These are phyloP conservation scores for Drosophila pseudoobscura DNA, from an alignment of 1,140 invertebrate genomes.

Conservation along the genomic window DNA sequence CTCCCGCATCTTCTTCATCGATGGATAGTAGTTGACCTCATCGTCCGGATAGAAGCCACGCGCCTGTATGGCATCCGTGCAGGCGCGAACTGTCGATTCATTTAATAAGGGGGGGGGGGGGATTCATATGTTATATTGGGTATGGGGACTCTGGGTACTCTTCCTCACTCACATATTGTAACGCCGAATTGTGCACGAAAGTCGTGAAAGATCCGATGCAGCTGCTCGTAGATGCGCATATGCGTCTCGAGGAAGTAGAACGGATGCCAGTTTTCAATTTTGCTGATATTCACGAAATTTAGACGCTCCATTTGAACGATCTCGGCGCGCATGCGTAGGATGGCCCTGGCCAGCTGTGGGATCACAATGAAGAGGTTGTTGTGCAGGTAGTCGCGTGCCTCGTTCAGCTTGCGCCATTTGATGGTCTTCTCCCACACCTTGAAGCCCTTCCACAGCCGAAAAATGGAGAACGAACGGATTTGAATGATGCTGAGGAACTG, in stretches of 20 bases:
- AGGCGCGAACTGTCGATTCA: slow-evolving; percentile 85
- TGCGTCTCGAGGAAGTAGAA: slow-evolving; percentile 88
- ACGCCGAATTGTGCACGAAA: slow-evolving; percentile 62
- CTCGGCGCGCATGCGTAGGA: slow-evolving; percentile 89
- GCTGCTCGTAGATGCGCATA: slow-evolving; percentile 83
- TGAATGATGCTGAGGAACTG: slow-evolving; percentile 87
- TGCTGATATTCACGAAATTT: slow-evolving; percentile 85
- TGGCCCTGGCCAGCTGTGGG: slow-evolving; percentile 87
- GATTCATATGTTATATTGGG: background rate
- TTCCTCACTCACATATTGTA: slow-evolving; percentile 57
- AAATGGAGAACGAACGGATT: slow-evolving; percentile 89
- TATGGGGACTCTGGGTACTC: background rate
- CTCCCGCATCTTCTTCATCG: slow-evolving; percentile 84
- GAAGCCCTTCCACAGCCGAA: slow-evolving; percentile 92
- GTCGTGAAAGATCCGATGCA: slow-evolving; percentile 51
- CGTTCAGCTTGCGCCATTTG: slow-evolving; percentile 87
- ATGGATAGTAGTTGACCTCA: slow-evolving; percentile 85
- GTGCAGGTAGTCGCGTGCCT: slow-evolving; percentile 85
- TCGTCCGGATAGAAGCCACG: slow-evolving; percentile 90
- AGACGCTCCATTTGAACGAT: slow-evolving; percentile 87
- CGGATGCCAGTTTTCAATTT: slow-evolving; percentile 86
- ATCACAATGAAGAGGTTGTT: slow-evolving; percentile 90
- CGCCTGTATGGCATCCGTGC: slow-evolving; percentile 88
- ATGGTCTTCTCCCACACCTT: slow-evolving; percentile 92
- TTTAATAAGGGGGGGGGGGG: too few species aligned